Conservation (phyloP, 1,140 invertebrate genomes). For the Aphidius gifuensis region DNA sequence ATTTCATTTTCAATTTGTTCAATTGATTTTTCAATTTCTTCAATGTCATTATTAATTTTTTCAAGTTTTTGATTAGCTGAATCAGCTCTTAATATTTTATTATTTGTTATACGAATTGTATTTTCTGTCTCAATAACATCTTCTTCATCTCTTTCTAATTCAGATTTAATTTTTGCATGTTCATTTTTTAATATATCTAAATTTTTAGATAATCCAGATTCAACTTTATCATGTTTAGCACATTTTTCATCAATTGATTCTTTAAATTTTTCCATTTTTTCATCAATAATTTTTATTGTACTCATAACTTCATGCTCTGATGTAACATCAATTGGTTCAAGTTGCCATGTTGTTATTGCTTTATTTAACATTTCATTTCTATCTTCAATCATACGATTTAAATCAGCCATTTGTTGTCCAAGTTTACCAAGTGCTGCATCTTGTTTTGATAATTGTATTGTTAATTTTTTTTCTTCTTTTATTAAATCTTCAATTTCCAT, state of each 20-base stretch:
- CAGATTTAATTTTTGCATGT: slow-evolving; percentile 21
- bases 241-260: not conserved
- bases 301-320: slow-evolving; percentile 35
- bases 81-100: slow-evolving; percentile 38
- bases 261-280: slow-evolving; percentile 3
- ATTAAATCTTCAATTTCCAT: slow-evolving; percentile 19
- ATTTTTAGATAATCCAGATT: slow-evolving; percentile 49
- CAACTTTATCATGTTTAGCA: slow-evolving; percentile 34
- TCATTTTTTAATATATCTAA: slow-evolving; percentile 45
- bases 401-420: slow-evolving; percentile 41
- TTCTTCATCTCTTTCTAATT: slow-evolving; percentile 17
- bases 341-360: slow-evolving; percentile 34
- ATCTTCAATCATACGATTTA: slow-evolving; percentile 27
- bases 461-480: slow-evolving; percentile 29
- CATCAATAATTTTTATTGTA: slow-evolving; percentile 12
- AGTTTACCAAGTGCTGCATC: slow-evolving; percentile 38
- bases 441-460: slow-evolving; percentile 30
- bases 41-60: slow-evolving; percentile 43
- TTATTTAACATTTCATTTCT: slow-evolving; percentile 40
- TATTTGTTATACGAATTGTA: not conserved
- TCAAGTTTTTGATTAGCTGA: slow-evolving; percentile 46
- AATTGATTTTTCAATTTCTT: slow-evolving; percentile 35
- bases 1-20: slow-evolving; percentile 34
- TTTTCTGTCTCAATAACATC: slow-evolving; percentile 1
- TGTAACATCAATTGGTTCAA: slow-evolving; percentile 28